Conservation (phyloP, 64 coral and sea anemone genomes). For the Porites lutea region DNA sequence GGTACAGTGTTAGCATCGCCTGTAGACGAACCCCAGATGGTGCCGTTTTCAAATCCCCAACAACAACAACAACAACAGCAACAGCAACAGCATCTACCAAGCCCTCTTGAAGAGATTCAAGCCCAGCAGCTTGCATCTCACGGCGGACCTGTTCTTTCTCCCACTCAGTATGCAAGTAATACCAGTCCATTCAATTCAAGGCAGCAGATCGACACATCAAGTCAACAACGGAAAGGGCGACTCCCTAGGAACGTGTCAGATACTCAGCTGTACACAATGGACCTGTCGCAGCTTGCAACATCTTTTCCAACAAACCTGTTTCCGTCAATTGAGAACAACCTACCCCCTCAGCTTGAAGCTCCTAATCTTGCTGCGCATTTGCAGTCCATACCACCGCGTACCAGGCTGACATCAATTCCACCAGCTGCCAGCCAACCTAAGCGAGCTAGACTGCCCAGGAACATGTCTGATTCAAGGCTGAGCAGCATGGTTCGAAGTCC, state of each 20-base stretch:
- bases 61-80: constrained; percentile 7
- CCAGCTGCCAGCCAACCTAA: constrained; percentile 66
- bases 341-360: constrained; percentile 80
- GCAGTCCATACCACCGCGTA: constrained; percentile 74
- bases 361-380: constrained; percentile 91
- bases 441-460: constrained; percentile 75
- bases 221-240: constrained; percentile 36
- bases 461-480: constrained; percentile 94
- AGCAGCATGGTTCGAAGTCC: constrained; percentile 64
- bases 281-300: constrained; percentile 73
- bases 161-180: constrained; percentile 24
- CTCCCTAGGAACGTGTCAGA: constrained; percentile 91
- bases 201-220: constrained; percentile 23
- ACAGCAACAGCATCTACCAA: neutral
- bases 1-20: constrained; percentile 30
- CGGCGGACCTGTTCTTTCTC: constrained; percentile 1
- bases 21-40: constrained; percentile 44
- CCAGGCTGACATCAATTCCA: constrained; percentile 21
- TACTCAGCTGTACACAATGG: constrained; percentile 85
- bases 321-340: constrained; percentile 71
- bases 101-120: constrained; percentile 43
- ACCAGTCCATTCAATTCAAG: constrained; percentile 24
- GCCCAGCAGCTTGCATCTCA: constrained; percentile 39
- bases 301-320: constrained; percentile 72
- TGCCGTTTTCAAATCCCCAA: constrained; percentile 29